Evolutionary conservation across 2,888 invertebrate species (phyloP), one percentile per base, ranked within the genome.

Genomic region (Drosophila rellima): DNA sequence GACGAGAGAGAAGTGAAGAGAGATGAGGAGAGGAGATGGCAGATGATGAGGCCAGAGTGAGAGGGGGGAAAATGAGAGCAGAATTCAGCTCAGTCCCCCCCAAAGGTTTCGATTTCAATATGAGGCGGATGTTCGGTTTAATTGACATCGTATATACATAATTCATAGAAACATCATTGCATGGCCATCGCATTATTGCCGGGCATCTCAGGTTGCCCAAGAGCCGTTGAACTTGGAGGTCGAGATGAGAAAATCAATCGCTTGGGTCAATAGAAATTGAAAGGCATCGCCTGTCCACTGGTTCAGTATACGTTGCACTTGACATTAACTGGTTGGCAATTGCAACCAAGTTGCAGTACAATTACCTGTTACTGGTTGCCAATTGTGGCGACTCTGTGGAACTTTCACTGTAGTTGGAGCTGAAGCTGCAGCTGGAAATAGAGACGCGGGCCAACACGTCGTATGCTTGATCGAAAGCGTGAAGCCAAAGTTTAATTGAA

Each of bases 81-180:
- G 17, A 10, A n/a, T n/a, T 3, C 3, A 15, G 20, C 20, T 20
- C 2, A 31, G 31, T 31, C 35, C 56, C 47, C 15, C 29, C 31
- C 37, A 29, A 40, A 62, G 89, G 89, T 89, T 90, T 89, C 89
- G 85, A 88, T 90, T 89, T 89, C 90, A 90, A 85, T 90, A 71
- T 70, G 51, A 75, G 75, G 74, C 89, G 90, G 90, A 89, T 87
- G 87, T 72, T 73, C 67, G 78, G 63, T 65, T 84, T 85, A 87
- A 89, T 87, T 85, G 89, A 65, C 45, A 66, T 42, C 7, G 7
- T 11, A 44, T 63, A 76, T 61, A 52, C 68, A 79, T 80, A 82
- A 77, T 74, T 86, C 78, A 83, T 86, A 73, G 62, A 70, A 61
- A 70, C 68, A 50, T 44, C 54, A 39, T 47, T 51, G 68, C 59